A percentile compares a stretch with the other conserved stretches of the same genome.
Evolutionary conservation across 2,888 invertebrate species (phyloP).

Genomic region (Myathropa florea): DNA sequence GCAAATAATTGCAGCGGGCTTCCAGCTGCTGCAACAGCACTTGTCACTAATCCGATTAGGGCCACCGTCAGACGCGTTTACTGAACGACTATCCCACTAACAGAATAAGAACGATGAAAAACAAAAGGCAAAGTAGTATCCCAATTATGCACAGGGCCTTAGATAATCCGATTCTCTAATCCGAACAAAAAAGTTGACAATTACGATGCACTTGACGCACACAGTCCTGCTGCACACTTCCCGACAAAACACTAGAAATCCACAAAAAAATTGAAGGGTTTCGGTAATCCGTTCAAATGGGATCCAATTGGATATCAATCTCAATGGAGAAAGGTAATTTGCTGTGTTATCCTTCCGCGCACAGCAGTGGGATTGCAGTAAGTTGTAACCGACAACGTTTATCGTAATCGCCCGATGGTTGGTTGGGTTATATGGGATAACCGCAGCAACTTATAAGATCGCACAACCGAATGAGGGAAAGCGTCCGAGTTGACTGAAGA

Average conservation of each 20-base stretch:
- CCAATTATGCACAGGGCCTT: background rate
- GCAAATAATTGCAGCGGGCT: constrained; percentile 11
- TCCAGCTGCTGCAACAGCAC: constrained; percentile 13
- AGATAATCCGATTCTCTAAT: background rate
- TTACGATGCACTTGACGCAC: background rate
- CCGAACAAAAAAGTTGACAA: background rate
- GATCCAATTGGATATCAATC: constrained; percentile 46
- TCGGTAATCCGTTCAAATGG: constrained; percentile 47
- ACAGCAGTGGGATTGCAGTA: background rate
- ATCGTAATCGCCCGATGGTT: constrained; percentile 7
- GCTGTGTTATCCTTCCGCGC: constrained; percentile 18
- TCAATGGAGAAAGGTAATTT: constrained; percentile 23
- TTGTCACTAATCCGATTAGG: constrained; percentile 42
- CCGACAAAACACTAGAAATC: constrained; percentile 21
- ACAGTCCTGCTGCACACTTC: background rate
- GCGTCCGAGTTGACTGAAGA: constrained; percentile 68
- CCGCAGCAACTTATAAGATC: background rate
- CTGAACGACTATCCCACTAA: background rate
- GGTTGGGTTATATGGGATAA: background rate
- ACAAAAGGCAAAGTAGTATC: background rate
- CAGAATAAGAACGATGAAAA: background rate
- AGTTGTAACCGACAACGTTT: background rate
- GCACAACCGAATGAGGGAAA: constrained; percentile 62
- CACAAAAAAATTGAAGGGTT: constrained; percentile 21
- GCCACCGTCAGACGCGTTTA: background rate